phyloP scores from a whole-genome alignment of 2,888 invertebrate genomes.

The Neoitamus cyanurus region DNA sequence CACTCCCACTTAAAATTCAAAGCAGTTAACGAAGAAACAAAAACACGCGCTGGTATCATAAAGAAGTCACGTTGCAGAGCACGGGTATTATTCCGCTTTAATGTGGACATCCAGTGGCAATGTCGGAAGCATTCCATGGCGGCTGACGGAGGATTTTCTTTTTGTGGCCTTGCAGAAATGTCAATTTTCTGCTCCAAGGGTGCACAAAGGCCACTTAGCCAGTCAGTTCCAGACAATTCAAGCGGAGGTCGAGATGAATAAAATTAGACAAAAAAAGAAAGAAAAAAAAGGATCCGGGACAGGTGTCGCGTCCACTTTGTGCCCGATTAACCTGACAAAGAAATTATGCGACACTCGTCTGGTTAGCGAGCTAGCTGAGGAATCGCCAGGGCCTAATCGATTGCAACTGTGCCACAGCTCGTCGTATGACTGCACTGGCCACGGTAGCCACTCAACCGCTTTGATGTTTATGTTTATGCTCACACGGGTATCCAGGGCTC shows the following conservation, averaged over 20 bases:
- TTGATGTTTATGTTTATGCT: not conserved
- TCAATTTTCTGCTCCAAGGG: slow-evolving; percentile 48
- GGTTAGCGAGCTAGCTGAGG: too few species aligned
- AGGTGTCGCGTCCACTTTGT: not conserved
- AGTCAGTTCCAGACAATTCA: not conserved
- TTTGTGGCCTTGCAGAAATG: slow-evolving; percentile 38
- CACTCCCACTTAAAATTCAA: not conserved
- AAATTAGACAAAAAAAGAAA: not conserved
- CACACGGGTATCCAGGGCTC: not conserved
- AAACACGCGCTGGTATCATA: not conserved
- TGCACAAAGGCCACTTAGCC: slow-evolving; percentile 3
- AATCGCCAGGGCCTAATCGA: not conserved
- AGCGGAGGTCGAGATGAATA: not conserved
- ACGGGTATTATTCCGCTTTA: not conserved
- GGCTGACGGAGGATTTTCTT: not conserved
- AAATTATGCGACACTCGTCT: not conserved
- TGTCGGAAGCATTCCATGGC: not conserved
- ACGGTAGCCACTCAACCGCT: not conserved
- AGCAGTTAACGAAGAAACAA: not conserved
- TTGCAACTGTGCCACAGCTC: not conserved
- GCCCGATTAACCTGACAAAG: slow-evolving; percentile 32
- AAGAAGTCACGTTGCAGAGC: not conserved
- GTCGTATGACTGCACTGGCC: not conserved
- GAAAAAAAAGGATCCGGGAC: not conserved
- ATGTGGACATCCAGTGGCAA: not conserved